Conservation (phyloP, 2,113 vertebrate genomes). For the Hippolais icterina region DNA sequence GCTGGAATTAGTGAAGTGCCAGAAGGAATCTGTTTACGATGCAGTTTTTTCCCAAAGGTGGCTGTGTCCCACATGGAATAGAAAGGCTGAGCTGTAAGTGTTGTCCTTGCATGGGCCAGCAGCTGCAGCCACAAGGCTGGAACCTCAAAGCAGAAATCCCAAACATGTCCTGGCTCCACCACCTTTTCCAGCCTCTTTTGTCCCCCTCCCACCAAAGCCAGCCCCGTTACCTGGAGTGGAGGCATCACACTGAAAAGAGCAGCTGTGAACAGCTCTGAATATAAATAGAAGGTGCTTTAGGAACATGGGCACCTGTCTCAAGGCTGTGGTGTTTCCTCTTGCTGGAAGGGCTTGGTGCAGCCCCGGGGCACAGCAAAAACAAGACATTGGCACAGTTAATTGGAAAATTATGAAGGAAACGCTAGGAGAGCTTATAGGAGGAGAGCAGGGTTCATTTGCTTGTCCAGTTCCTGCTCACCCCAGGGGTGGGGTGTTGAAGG, state of each 20-base stretch:
- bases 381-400: neutral
- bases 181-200: neutral
- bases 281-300: neutral
- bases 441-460: neutral
- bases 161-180: neutral
- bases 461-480: neutral
- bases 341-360: neutral
- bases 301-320: neutral
- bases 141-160: neutral
- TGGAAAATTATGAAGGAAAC: neutral
- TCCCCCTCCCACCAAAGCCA: neutral
- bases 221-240: neutral
- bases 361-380: neutral
- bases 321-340: neutral
- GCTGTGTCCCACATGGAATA: neutral
- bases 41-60: neutral
- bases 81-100: neutral
- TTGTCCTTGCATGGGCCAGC: neutral
- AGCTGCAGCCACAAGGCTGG: neutral
- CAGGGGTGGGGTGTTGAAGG: neutral
- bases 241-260: neutral
- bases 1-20: neutral
- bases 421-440: neutral
- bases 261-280: rapidly evolving
- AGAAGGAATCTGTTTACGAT: neutral